Conservation (phyloP, 2,888 invertebrate genomes). For the Heliconius ismenius region DNA sequence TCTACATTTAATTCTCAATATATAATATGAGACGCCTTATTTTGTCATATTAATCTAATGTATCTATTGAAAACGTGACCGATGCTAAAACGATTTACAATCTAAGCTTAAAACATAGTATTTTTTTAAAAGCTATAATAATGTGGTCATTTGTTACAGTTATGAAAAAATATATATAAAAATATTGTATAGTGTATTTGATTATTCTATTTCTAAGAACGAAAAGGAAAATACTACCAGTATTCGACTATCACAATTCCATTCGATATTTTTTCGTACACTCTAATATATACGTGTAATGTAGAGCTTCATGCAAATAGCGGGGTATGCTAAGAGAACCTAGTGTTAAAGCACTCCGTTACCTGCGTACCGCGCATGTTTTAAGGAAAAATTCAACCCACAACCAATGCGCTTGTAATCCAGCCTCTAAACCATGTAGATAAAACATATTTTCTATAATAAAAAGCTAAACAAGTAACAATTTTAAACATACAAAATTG, state of each 20-base stretch:
- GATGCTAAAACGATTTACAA: neutral
- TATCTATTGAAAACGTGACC: neutral
- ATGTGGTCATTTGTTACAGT: neutral
- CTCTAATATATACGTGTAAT: neutral
- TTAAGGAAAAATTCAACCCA: neutral
- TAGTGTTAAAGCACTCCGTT: neutral
- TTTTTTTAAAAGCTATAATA: neutral
- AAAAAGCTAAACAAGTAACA: conserved; percentile 20
- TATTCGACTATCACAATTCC: no score
- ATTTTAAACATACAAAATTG: conserved; percentile 17
- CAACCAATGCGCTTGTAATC: no score
- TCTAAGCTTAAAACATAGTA: no score
- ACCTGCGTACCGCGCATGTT: neutral
- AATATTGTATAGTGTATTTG: neutral
- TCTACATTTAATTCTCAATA: neutral
- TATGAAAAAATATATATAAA: neutral
- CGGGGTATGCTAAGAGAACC: rapidly evolving
- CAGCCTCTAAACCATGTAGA: neutral
- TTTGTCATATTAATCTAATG: conserved; percentile 23
- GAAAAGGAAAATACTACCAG: neutral
- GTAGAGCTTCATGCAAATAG: neutral
- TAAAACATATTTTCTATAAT: conserved; percentile 10
- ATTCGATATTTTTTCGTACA: no score
- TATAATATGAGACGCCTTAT: conserved; percentile 8
- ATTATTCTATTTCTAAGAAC: neutral